These are phyloP conservation scores for Ornithoptera alexandrae DNA, from an alignment of 2,888 invertebrate species.

Conservation along the genomic window DNA sequence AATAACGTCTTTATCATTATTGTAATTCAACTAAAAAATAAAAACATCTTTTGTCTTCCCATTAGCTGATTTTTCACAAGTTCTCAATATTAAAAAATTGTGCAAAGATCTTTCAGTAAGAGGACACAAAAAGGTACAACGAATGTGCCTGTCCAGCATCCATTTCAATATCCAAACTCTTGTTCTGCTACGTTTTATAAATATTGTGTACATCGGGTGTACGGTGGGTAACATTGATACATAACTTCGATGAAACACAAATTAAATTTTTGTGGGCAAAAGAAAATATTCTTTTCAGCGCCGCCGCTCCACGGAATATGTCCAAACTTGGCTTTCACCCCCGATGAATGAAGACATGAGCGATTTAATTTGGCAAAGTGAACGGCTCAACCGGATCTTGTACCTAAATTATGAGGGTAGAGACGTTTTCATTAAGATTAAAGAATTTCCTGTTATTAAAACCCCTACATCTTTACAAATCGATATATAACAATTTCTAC, in stretches of 20 bases:
- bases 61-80: no score
- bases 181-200: no score
- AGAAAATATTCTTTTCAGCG: constrained; percentile 28
- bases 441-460: constrained; percentile 2
- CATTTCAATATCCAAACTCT: no score
- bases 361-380: constrained; percentile 41
- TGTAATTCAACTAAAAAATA: no score
- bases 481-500: no score
- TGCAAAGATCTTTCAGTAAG: no score
- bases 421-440: constrained; percentile 21
- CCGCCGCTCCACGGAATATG: constrained; percentile 32
- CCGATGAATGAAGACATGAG: constrained; percentile 25
- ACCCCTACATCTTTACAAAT: neutral
- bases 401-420: constrained; percentile 17
- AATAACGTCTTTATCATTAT: no score
- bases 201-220: no score
- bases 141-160: no score
- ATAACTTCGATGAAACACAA: constrained; percentile 6
- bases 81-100: no score
- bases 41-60: no score
- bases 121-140: no score
- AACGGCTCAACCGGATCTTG: constrained; percentile 28
- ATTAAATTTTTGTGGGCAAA: constrained; percentile 23
- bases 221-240: neutral
- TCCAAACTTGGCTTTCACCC: constrained; percentile 33